Base-by-base conservation (phyloP, 2,113 vertebrate genomes). In the Cyprinodon brontotheroides region DNA sequence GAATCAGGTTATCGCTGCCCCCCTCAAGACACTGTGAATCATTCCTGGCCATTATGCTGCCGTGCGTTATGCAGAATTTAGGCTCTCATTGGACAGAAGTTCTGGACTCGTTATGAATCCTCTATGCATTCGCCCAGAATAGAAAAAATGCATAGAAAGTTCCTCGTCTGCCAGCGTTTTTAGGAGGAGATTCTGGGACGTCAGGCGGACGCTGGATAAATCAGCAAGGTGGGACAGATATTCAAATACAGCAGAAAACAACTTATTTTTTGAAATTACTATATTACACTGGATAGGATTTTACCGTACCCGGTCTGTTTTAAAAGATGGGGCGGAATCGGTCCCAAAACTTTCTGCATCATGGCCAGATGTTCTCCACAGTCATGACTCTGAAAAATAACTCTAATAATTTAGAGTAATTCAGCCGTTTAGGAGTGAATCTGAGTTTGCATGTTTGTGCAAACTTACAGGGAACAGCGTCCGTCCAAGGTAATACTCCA, bases 311-410 rank as follows among this genome's bases (percentile, higher is more conserved):
- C 82, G 67, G 84, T 89, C 63, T 83, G 70, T 53, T 80, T 78
- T 45, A 91, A 77, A 65, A 90, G 80, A 37, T 84, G 79, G 0
- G 90, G 11, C 10, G 97, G 97, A 74, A 99, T 93, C 50, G 96
- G 97, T 20, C 97, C 97, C 53, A 99, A 89, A 63, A 98, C 95
- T 75, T 95, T 94, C 87, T 98, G 96, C 97, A 98, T 98, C 97
- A 98, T 99, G 75, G 97, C 97, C 68, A 99, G 83, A 83, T 99
- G 97, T 78, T 98, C 97, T 84, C 95, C 95, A 87, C 96, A 97
- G 85, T 98, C 94, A 45, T 97, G 97, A 0, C 97, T 98, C 97
- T 99, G 86, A 61, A 86, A 88, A 74, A 14, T 5, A 63, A 40
- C 20, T 37, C 13, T 75, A 17, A 40, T 4, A 13, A 11, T 2